Evolutionary conservation across 1,140 invertebrate species (phyloP).

Genomic region (Brachionus plicatilis): DNA sequence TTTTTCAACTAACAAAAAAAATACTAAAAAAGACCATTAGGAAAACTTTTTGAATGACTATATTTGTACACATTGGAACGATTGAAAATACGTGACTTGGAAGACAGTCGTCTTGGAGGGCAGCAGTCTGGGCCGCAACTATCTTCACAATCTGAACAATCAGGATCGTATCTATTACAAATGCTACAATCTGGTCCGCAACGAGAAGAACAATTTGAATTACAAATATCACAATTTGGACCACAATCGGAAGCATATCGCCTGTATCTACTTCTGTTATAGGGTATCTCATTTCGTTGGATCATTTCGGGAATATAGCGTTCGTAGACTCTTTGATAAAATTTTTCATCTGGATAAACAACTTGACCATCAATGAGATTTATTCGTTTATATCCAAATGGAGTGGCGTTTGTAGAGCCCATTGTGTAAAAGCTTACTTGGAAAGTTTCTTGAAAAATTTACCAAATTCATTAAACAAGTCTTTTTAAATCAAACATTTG

Average conservation of each 20-base stretch:
- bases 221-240: neutral
- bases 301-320: conserved; percentile 5
- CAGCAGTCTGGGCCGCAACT: neutral
- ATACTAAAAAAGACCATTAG: conserved; percentile 15
- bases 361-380: conserved; percentile 7
- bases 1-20: neutral
- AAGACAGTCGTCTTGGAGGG: too few species aligned
- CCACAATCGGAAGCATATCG: neutral
- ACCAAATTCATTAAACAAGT: neutral
- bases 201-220: neutral
- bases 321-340: conserved; percentile 14
- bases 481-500: neutral
- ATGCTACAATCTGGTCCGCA: neutral
- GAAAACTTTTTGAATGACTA: neutral
- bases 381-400: neutral
- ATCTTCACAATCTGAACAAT: neutral
- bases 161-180: neutral
- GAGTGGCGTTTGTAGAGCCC: neutral
- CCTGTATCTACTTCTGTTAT: neutral
- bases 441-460: neutral
- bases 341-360: conserved; percentile 22
- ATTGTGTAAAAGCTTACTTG: neutral
- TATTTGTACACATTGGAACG: neutral
- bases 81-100: neutral
- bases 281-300: neutral